These are phyloP conservation scores for Micrastur ruficollis DNA, from an alignment of 2,797 vertebrate species.

Conservation along the genomic window DNA sequence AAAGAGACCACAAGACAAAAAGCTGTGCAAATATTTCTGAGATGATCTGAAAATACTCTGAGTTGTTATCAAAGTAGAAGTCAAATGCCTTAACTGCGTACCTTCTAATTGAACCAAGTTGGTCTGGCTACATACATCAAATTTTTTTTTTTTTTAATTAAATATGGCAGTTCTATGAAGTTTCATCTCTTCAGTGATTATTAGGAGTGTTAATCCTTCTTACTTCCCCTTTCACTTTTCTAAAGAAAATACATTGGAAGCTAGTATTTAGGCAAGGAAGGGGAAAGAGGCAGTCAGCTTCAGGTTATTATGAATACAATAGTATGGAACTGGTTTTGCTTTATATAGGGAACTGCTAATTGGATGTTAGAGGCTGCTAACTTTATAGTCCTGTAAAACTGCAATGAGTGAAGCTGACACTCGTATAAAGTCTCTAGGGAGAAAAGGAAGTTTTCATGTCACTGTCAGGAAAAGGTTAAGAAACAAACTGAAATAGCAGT, in stretches of 20 bases:
- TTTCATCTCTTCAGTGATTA: not conserved
- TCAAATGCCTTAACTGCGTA: not conserved
- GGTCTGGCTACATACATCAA: not conserved
- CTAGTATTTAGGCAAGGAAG: not conserved
- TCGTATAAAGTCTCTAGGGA: not conserved
- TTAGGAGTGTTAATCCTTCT: not conserved
- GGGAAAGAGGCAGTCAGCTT: not conserved
- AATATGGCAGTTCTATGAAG: not conserved
- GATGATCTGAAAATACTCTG: not conserved
- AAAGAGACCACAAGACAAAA: not conserved
- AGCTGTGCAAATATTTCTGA: not conserved
- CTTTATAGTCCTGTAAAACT: slow-evolving; percentile 71
- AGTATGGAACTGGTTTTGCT: slow-evolving; percentile 46
- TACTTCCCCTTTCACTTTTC: not conserved
- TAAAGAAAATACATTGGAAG: not conserved
- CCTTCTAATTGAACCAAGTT: not conserved
- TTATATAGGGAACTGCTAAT: slow-evolving; percentile 65
- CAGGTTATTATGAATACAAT: slow-evolving; percentile 33
- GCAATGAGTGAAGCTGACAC: slow-evolving; percentile 10
- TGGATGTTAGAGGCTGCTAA: slow-evolving; percentile 66
- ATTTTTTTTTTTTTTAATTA: no score
- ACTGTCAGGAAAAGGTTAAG: not conserved
- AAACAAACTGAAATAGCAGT: not conserved
- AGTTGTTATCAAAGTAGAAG: not conserved
- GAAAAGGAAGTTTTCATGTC: not conserved